Evolutionary conservation across 92 coral and sea anemone species (phyloP).

Genomic region (Heteractis magnifica): DNA sequence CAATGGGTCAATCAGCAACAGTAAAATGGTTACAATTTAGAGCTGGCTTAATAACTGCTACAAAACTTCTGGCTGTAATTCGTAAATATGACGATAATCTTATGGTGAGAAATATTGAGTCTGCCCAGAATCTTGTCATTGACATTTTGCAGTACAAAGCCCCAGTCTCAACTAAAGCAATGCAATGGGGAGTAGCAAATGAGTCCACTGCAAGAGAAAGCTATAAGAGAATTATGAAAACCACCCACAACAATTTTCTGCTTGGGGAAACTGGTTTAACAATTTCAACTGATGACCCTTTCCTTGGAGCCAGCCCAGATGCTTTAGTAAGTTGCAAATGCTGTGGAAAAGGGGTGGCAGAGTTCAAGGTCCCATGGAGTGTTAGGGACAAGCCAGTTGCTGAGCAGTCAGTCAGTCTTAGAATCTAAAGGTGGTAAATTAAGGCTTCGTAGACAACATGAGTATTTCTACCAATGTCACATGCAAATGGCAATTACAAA

Average conservation of each 20-base stretch:
- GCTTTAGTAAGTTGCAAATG: constrained; percentile 39
- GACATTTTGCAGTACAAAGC: constrained; percentile 23
- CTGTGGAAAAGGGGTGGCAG: constrained; percentile 40
- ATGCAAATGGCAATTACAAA: constrained; percentile 30
- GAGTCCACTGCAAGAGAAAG: constrained; percentile 23
- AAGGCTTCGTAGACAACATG: constrained; percentile 18
- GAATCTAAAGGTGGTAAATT: constrained; percentile 11
- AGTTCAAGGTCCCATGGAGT: constrained; percentile 32
- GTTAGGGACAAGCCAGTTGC: constrained; percentile 27
- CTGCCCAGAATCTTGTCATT: constrained; percentile 23
- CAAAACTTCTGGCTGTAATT: constrained; percentile 25
- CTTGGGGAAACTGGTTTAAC: constrained; percentile 36
- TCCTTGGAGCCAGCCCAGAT: constrained; percentile 50
- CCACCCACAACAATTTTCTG: constrained; percentile 18
- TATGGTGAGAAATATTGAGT: constrained; percentile 1
- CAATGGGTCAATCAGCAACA: constrained; percentile 34
- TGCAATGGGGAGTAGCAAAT: constrained; percentile 33
- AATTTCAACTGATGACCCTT: constrained; percentile 23
- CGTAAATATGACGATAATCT: constrained; percentile 32
- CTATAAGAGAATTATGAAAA: constrained; percentile 15
- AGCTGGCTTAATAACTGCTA: constrained; percentile 31
- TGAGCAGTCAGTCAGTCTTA: constrained; percentile 12
- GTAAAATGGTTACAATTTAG: constrained; percentile 16
- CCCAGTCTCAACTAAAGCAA: constrained; percentile 28
- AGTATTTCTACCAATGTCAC: constrained; percentile 33